Evolutionary conservation across 2,888 invertebrate species (phyloP).

Genomic region (Athrips mouffetella): DNA sequence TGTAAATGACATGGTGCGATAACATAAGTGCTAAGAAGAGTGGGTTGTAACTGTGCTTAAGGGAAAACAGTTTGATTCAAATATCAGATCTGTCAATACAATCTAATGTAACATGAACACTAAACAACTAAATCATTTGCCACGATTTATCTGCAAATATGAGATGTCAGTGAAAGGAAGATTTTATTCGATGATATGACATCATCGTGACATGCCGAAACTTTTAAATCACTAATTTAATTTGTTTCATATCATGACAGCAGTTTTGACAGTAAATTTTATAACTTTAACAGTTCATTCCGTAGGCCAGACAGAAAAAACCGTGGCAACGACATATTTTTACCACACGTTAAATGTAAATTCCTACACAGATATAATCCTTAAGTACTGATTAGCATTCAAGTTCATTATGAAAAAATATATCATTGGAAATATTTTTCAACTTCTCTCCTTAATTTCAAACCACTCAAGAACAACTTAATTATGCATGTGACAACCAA

Average conservation of each 20-base stretch:
- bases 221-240: too few relatives aligned
- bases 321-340: slow-evolving; percentile 55
- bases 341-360: slow-evolving; percentile 74
- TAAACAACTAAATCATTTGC: slow-evolving; percentile 70
- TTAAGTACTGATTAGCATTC: slow-evolving; percentile 75
- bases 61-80: slow-evolving; percentile 56
- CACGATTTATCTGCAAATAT: slow-evolving; percentile 56
- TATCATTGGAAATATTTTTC: slow-evolving; percentile 77
- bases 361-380: slow-evolving; percentile 76
- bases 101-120: slow-evolving; percentile 76
- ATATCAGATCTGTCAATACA: slow-evolving; percentile 62
- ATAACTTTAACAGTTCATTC: not conserved
- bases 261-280: too few relatives aligned
- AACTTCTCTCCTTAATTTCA: slow-evolving; percentile 72
- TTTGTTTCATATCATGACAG: too few relatives aligned
- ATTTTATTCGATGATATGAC: slow-evolving; percentile 14
- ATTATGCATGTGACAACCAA: slow-evolving; percentile 76
- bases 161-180: too few relatives aligned
- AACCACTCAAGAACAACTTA: slow-evolving; percentile 76
- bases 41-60: slow-evolving; percentile 16
- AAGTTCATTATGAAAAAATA: slow-evolving; percentile 78
- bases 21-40: slow-evolving; percentile 8
- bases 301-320: slow-evolving; percentile 27
- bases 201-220: too few relatives aligned
- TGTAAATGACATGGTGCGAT: not conserved